Percentiles rank a stretch among this genome's conserved stretches.
Evolutionary conservation across 2,797 vertebrate species (phyloP).

Genomic region (Anableps anableps): DNA sequence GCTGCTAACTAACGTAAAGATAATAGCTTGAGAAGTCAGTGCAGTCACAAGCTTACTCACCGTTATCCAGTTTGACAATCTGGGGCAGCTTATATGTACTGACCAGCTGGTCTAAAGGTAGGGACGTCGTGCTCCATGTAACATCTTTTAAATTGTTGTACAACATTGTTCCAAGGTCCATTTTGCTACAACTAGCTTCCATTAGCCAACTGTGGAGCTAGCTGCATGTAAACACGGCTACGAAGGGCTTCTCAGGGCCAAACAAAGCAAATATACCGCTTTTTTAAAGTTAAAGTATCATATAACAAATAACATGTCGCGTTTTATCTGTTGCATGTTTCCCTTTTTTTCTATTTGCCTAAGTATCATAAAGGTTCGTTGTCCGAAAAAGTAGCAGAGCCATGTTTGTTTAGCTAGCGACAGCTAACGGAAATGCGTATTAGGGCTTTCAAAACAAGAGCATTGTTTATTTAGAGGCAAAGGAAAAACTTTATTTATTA

Average conservation of each 20-base stretch:
- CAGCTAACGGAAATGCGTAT: constrained; percentile 47
- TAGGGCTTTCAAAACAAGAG: constrained; percentile 53
- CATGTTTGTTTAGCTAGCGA: constrained; percentile 76
- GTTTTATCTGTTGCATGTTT: constrained; percentile 25
- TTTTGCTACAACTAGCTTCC: constrained; percentile 73
- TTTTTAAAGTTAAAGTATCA: constrained; percentile 23
- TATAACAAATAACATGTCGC: constrained; percentile 11
- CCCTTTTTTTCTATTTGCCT: constrained; percentile 12
- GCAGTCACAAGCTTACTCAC: constrained; percentile 78
- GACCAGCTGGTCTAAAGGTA: constrained; percentile 92
- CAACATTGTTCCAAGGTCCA: constrained; percentile 90
- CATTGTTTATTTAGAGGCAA: constrained; percentile 1
- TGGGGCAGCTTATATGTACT: constrained; percentile 92
- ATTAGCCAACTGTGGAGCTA: constrained; percentile 59
- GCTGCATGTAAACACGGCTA: constrained; percentile 64
- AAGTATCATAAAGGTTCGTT: constrained; percentile 37
- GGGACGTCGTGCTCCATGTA: constrained; percentile 91
- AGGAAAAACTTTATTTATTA: not conserved
- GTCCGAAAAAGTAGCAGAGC: constrained; percentile 43
- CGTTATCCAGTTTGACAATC: constrained; percentile 90
- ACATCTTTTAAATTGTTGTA: constrained; percentile 93
- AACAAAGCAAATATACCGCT: not conserved
- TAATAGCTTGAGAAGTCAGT: constrained; percentile 3
- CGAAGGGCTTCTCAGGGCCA: constrained; percentile 38
- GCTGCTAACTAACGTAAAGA: constrained; percentile 26